Percentiles rank a stretch among this genome's conserved stretches.
Conservation (phyloP, 2,113 vertebrate genomes). For the Numenius arquata region DNA sequence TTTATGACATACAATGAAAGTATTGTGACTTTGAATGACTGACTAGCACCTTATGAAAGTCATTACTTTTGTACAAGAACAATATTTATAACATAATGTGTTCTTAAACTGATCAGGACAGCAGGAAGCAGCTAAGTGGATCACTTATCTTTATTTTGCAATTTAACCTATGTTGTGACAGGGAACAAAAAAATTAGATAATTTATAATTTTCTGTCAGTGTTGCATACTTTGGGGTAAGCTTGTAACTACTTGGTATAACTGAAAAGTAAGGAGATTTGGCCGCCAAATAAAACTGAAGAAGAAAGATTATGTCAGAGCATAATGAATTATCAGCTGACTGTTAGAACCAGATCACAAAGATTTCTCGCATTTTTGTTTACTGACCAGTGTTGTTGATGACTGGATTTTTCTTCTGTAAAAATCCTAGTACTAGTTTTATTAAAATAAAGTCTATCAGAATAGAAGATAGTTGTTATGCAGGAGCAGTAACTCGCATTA, state of each 20-base stretch:
- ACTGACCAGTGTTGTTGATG: slow-evolving; percentile 71
- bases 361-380: slow-evolving; percentile 85
- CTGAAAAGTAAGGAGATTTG: background rate
- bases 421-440: slow-evolving; percentile 69
- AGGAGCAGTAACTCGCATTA: slow-evolving; percentile 80
- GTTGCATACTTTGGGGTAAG: slow-evolving; percentile 48
- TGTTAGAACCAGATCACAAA: slow-evolving; percentile 56
- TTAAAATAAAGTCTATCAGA: slow-evolving; percentile 84
- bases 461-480: slow-evolving; percentile 88
- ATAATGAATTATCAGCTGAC: slow-evolving; percentile 24
- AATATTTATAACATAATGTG: slow-evolving; percentile 42
- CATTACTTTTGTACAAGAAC: slow-evolving; percentile 51
- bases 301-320: slow-evolving; percentile 48
- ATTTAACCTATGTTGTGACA: slow-evolving; percentile 67
- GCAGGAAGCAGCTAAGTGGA: slow-evolving; percentile 62
- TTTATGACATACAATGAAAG: slow-evolving; percentile 25
- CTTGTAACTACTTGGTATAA: slow-evolving; percentile 40
- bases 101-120: slow-evolving; percentile 69
- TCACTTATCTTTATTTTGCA: slow-evolving; percentile 74
- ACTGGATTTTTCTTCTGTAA: slow-evolving; percentile 57
- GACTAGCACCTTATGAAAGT: slow-evolving; percentile 62
- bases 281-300: slow-evolving; percentile 39
- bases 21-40: slow-evolving; percentile 64
- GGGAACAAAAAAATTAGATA: slow-evolving; percentile 50
- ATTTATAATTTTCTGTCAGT: slow-evolving; percentile 60